Percentiles rank a stretch among this genome's conserved stretches.
Conservation (phyloP, 1,140 invertebrate genomes). For the Rhagoletis pomonella region DNA sequence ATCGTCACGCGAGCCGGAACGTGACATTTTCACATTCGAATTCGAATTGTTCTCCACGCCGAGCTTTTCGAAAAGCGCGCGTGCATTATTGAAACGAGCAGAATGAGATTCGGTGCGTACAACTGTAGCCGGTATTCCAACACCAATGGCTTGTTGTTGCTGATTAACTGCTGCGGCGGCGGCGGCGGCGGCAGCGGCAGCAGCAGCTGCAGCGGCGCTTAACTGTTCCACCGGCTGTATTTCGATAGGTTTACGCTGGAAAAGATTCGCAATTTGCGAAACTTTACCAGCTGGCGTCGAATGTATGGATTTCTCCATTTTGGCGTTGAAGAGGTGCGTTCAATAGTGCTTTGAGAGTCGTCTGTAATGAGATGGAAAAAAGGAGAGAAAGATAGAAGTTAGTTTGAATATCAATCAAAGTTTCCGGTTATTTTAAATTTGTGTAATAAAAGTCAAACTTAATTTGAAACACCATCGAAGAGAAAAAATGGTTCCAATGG, state of each 20-base stretch:
- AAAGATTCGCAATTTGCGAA: conserved; percentile 92
- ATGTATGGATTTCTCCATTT: conserved; percentile 83
- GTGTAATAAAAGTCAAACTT: too few relatives aligned
- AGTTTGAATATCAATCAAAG: too few relatives aligned
- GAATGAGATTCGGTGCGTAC: conserved; percentile 91
- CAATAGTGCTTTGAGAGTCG: conserved; percentile 34
- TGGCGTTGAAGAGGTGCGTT: conserved; percentile 53
- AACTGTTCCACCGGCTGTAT: conserved; percentile 71
- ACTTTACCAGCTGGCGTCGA: conserved; percentile 84
- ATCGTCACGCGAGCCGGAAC: conserved; percentile 71
- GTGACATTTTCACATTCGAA: conserved; percentile 66
- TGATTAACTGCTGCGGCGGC: conserved; percentile 58
- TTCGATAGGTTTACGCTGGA: conserved; percentile 80
- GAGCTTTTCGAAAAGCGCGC: conserved; percentile 94
- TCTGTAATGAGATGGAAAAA: conserved; percentile 3
- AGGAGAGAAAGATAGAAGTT: too few relatives aligned
- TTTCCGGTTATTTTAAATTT: too few relatives aligned
- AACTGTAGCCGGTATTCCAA: conserved; percentile 76
- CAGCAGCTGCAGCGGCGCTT: conserved; percentile 69
- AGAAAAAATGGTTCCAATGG: too few relatives aligned
- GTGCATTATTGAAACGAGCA: conserved; percentile 92
- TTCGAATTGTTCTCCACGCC: conserved; percentile 80
- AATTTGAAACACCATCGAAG: too few relatives aligned
- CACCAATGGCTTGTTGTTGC: not conserved
- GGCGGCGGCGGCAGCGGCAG: conserved; percentile 65